These are phyloP conservation scores for Nyctibius bracteatus DNA, from an alignment of 2,113 vertebrate genomes.

Conservation along the genomic window DNA sequence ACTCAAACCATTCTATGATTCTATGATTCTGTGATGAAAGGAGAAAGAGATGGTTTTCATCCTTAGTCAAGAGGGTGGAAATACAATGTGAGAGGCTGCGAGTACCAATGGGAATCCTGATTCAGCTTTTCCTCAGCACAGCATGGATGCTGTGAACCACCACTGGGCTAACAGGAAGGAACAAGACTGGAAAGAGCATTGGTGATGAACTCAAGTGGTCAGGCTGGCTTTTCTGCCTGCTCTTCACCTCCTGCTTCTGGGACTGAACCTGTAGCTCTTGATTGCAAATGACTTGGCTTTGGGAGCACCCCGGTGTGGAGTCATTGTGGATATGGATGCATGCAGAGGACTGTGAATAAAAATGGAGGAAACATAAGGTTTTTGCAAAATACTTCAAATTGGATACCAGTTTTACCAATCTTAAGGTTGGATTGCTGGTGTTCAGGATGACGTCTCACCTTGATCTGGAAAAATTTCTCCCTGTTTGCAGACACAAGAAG, in stretches of 20 bases:
- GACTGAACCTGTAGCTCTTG: not conserved
- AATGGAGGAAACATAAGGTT: not conserved
- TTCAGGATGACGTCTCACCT: not conserved
- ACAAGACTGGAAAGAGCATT: not conserved
- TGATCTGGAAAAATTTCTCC: not conserved
- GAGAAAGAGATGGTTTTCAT: not conserved
- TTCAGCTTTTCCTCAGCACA: not conserved
- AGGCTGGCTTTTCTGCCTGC: not conserved
- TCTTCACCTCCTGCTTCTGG: not conserved
- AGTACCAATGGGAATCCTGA: not conserved
- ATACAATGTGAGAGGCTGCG: not conserved
- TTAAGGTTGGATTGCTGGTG: not conserved
- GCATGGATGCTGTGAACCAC: not conserved
- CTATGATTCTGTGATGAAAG: no score
- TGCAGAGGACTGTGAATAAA: not conserved
- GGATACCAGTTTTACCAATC: not conserved
- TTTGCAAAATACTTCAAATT: not conserved
- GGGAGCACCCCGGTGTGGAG: not conserved
- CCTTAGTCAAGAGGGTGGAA: not conserved
- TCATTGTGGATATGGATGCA: not conserved
- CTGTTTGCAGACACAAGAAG: not conserved
- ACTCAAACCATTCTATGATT: no score
- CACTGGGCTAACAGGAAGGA: not conserved
- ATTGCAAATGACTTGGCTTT: not conserved
- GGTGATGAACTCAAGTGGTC: not conserved